phyloP scores from a whole-genome alignment of 2,888 invertebrate genomes.

The Poecilus cupreus region DNA sequence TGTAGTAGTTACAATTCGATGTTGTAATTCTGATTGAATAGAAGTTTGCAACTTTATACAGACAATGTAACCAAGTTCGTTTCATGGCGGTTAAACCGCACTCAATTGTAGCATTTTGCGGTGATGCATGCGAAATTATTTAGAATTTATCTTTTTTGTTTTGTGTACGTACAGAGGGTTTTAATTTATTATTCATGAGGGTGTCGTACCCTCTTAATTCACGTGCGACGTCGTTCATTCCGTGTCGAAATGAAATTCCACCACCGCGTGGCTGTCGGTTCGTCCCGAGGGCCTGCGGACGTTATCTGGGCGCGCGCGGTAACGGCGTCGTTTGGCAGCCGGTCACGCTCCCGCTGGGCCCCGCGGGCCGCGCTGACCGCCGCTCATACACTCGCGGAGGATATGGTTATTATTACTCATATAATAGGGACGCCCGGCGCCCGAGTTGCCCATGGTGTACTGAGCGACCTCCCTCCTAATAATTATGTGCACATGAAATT shows the following conservation, averaged over 20 bases:
- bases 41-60: neutral
- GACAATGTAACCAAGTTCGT: neutral
- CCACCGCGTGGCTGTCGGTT: neutral
- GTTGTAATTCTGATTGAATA: too few relatives aligned
- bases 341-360: conserved; percentile 64
- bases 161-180: conserved; percentile 43
- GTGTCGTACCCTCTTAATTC: conserved; percentile 59
- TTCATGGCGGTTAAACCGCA: neutral
- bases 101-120: conserved; percentile 41
- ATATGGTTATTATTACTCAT: conserved; percentile 51
- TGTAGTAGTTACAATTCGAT: too few relatives aligned
- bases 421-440: conserved; percentile 11
- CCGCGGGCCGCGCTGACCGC: neutral
- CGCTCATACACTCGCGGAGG: neutral
- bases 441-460: too few relatives aligned
- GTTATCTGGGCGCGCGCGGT: conserved; percentile 55
- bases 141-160: conserved; percentile 53
- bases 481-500: too few relatives aligned
- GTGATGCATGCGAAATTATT: conserved; percentile 55
- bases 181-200: conserved; percentile 59
- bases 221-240: conserved; percentile 56
- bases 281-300: conserved; percentile 1
- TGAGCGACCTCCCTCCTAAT: too few relatives aligned
- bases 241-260: conserved; percentile 58
- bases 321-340: conserved; percentile 64